Evolutionary conservation across 2,797 vertebrate species (phyloP).

Genomic region (Hybognathus amarus): DNA sequence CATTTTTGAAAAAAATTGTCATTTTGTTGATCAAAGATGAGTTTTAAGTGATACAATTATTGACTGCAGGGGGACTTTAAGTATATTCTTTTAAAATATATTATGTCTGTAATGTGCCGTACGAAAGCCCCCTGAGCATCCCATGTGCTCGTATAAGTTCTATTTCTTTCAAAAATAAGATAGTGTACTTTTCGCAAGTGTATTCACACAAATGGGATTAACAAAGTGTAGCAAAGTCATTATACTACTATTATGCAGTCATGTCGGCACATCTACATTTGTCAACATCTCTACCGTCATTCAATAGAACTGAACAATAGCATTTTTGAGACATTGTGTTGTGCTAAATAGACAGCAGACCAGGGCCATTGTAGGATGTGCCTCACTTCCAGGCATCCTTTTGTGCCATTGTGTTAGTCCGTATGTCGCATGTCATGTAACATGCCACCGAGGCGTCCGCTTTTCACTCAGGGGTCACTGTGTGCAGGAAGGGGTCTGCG

Average conservation of each 20-base stretch:
- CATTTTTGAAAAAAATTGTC: too few relatives aligned
- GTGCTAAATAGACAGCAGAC: background rate
- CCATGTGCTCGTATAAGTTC: too few relatives aligned
- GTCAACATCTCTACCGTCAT: slow-evolving; percentile 17
- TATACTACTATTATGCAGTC: background rate
- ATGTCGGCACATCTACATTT: background rate
- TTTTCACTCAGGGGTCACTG: slow-evolving; percentile 42
- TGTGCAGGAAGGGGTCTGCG: slow-evolving; percentile 5
- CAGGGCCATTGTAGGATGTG: background rate
- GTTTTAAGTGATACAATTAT: too few relatives aligned
- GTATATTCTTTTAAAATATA: background rate
- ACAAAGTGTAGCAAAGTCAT: background rate
- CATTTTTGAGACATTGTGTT: background rate
- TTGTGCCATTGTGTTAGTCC: slow-evolving; percentile 37
- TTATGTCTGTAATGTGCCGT: background rate
- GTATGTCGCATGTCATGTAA: slow-evolving; percentile 52
- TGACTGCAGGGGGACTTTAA: too few relatives aligned
- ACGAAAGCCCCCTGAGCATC: too few relatives aligned
- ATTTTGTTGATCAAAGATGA: too few relatives aligned
- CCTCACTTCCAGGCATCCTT: background rate
- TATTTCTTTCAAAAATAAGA: background rate
- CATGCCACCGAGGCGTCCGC: slow-evolving; percentile 56
- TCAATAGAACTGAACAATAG: background rate
- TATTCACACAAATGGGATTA: background rate
- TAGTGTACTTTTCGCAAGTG: background rate